A percentile compares a stretch with the other conserved stretches of the same genome.
phyloP scores from a whole-genome alignment of 2,888 invertebrate species.

The Ryuthela nishihirai region DNA sequence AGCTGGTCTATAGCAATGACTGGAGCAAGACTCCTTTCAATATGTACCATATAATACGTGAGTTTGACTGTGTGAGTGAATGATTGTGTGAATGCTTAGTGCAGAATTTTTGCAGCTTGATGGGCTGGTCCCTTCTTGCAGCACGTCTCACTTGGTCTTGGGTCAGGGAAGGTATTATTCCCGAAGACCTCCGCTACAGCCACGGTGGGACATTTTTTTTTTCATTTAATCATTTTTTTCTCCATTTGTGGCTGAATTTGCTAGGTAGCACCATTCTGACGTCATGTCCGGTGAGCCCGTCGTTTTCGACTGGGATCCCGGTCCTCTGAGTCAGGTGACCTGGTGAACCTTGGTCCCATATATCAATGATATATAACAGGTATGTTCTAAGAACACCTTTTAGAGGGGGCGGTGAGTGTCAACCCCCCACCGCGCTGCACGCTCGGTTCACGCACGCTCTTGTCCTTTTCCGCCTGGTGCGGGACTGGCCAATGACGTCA shows the following conservation, averaged over 20 bases:
- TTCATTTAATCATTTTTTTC: slow-evolving; percentile 4
- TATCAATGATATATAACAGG: slow-evolving; percentile 95
- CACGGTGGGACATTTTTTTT: slow-evolving; percentile 3
- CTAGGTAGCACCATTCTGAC: slow-evolving; percentile 19
- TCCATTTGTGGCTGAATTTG: slow-evolving; percentile 31
- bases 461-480: slow-evolving; percentile 29
- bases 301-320: slow-evolving; percentile 12
- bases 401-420: slow-evolving; percentile 21
- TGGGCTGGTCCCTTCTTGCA: slow-evolving; percentile 16
- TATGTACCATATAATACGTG: no score
- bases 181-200: slow-evolving; percentile 9
- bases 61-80: no score
- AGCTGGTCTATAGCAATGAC: neutral
- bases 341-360: slow-evolving; percentile 56
- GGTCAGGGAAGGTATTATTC: slow-evolving; percentile 41
- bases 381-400: slow-evolving; percentile 88
- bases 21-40: no score
- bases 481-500: slow-evolving; percentile 12
- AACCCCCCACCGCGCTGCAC: no score
- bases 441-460: neutral
- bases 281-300: slow-evolving; percentile 23
- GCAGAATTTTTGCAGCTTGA: neutral
- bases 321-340: slow-evolving; percentile 10
- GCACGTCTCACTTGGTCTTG: slow-evolving; percentile 3
- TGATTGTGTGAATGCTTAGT: slow-evolving; percentile 2